Evolutionary conservation across 2,888 invertebrate species (phyloP).

Genomic region (Dolomedes plantarius): DNA sequence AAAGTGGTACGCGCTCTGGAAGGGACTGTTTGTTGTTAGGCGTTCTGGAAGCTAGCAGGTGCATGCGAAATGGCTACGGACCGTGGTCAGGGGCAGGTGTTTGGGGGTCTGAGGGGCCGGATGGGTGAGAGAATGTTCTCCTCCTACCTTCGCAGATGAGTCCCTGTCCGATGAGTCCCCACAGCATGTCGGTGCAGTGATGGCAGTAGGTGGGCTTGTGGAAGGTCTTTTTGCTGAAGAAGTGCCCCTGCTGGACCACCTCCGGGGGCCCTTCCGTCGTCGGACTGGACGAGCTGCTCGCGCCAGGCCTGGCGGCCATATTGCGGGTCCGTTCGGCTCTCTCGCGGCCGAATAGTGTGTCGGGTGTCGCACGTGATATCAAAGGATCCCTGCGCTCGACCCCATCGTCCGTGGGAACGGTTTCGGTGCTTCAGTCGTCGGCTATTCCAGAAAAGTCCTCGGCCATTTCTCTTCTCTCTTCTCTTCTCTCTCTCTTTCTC

Average conservation of each 20-base stretch:
- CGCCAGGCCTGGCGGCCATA: constrained; percentile 74
- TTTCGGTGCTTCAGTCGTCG: neutral
- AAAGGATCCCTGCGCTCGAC: constrained; percentile 1
- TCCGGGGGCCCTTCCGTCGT: constrained; percentile 72
- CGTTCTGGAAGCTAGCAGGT: too few species aligned
- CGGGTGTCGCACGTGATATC: neutral
- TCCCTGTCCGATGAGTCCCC: constrained; percentile 99
- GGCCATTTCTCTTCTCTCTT: constrained; percentile 13
- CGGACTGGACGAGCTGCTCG: constrained; percentile 63
- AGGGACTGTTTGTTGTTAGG: too few species aligned
- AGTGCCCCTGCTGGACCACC: constrained; percentile 85
- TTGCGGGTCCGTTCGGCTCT: constrained; percentile 69
- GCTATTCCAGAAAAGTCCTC: constrained; percentile 30
- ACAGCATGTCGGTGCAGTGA: constrained; percentile 99
- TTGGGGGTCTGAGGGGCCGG: neutral
- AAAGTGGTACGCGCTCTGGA: too few species aligned
- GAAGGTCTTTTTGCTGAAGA: constrained; percentile 99
- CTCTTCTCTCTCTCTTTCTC: neutral
- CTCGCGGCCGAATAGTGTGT: neutral
- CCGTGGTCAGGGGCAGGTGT: neutral
- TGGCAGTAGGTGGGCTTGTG: constrained; percentile 99
- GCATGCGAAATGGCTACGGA: too few species aligned
- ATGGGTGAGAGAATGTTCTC: too few species aligned
- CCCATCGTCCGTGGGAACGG: constrained; percentile 11
- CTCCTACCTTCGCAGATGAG: constrained; percentile 99